A percentile compares a stretch with the other conserved stretches of the same genome.
phyloP scores from a whole-genome alignment of 1,140 invertebrate species.

The Olivierus martensii region DNA sequence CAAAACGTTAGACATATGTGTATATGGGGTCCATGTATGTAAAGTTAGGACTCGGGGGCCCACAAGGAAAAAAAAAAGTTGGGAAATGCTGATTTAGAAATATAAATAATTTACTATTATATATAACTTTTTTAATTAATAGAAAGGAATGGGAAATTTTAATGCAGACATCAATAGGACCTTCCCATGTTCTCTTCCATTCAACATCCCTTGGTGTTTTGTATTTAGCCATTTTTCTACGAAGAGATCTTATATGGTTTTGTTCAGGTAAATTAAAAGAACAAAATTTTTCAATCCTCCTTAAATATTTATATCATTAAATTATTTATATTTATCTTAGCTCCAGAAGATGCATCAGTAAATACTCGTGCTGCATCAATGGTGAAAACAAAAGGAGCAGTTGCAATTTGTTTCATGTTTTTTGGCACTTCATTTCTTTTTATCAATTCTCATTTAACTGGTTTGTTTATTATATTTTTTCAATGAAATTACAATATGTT shows the following conservation, averaged over 20 bases:
- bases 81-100: too few relatives aligned
- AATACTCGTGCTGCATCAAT: conserved; percentile 68
- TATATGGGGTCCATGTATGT: too few relatives aligned
- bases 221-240: conserved; percentile 68
- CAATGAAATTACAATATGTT: too few relatives aligned
- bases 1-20: too few relatives aligned
- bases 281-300: too few relatives aligned
- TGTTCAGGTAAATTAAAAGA: conserved; percentile 39
- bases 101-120: conserved; percentile 8
- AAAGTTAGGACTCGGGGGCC: too few relatives aligned
- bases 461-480: conserved; percentile 24
- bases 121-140: conserved; percentile 30
- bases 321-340: conserved; percentile 26
- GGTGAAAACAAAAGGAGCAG: conserved; percentile 82
- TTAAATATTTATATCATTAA: too few relatives aligned
- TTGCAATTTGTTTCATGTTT: conserved; percentile 71
- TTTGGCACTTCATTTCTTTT: conserved; percentile 91
- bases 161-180: conserved; percentile 79
- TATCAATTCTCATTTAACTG: conserved; percentile 81
- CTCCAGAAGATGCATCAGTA: conserved; percentile 70
- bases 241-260: conserved; percentile 86
- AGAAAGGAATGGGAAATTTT: conserved; percentile 78
- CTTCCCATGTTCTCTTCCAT: conserved; percentile 73
- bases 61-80: too few relatives aligned
- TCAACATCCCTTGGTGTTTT: conserved; percentile 67